Percentiles rank a stretch among this genome's conserved stretches.
These are phyloP conservation scores for Pseudococcus viburni DNA, from an alignment of 2,888 invertebrate species.

Conservation along the genomic window DNA sequence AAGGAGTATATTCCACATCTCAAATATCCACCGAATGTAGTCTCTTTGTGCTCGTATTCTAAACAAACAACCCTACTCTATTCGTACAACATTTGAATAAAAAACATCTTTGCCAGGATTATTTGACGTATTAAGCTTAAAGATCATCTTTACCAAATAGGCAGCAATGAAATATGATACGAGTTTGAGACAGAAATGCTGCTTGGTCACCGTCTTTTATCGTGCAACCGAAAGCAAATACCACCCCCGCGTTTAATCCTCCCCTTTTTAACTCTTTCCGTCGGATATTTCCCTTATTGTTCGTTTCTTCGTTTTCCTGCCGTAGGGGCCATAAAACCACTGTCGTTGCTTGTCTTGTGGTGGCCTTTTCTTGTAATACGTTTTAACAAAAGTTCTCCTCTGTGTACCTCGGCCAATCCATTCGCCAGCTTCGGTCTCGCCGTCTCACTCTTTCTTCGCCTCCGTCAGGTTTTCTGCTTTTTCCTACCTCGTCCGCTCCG, in stretches of 20 bases:
- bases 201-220: constrained; percentile 66
- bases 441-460: background rate
- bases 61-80: constrained; percentile 66
- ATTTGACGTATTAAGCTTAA: constrained; percentile 66
- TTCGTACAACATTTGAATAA: constrained; percentile 64
- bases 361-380: constrained; percentile 64
- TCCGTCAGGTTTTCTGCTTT: background rate
- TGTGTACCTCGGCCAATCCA: constrained; percentile 11
- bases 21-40: constrained; percentile 56
- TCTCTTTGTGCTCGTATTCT: constrained; percentile 63
- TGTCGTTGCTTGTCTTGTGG: constrained; percentile 65
- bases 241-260: constrained; percentile 61
- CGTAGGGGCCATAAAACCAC: constrained; percentile 66
- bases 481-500: background rate
- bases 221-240: constrained; percentile 61
- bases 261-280: constrained; percentile 62
- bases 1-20: constrained; percentile 54
- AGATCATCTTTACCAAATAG: constrained; percentile 66
- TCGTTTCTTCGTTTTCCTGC: constrained; percentile 65
- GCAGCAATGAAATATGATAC: constrained; percentile 66
- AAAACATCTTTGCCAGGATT: constrained; percentile 65
- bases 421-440: background rate
- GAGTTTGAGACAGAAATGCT: constrained; percentile 62
- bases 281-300: constrained; percentile 65
- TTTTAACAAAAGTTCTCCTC: constrained; percentile 64